A percentile compares a stretch with the other conserved stretches of the same genome.
Conservation (phyloP, 2,888 invertebrate species). For the Piscicola geometra region DNA sequence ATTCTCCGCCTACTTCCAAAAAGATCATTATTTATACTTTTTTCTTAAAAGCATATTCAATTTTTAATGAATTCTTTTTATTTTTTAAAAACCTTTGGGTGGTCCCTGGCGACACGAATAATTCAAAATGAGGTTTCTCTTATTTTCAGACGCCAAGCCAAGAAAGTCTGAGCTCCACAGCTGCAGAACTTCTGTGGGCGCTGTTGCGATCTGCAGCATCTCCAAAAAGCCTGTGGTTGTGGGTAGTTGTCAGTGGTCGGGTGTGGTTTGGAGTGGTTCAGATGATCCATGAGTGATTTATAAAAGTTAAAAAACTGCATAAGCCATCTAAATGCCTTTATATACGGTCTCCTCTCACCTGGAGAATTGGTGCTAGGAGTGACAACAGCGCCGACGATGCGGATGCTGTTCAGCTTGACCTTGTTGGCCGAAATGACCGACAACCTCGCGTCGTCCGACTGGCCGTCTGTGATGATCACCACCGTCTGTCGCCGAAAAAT, state of each 20-base stretch:
- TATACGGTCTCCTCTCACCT: too few relatives aligned
- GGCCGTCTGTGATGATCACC: constrained; percentile 28
- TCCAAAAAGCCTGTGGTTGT: constrained; percentile 25
- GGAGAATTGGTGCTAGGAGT: neutral
- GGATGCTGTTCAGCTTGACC: constrained; percentile 28
- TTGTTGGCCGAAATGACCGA: constrained; percentile 19
- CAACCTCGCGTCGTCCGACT: constrained; percentile 20
- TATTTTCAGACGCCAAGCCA: neutral
- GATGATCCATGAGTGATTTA: too few relatives aligned
- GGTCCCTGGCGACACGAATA: constrained; percentile 7
- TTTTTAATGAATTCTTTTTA: too few relatives aligned
- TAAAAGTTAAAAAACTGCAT: too few relatives aligned
- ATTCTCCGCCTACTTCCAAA: too few relatives aligned
- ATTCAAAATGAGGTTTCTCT: neutral
- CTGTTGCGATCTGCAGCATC: constrained; percentile 14
- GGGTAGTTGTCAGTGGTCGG: too few relatives aligned
- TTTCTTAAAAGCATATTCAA: too few relatives aligned
- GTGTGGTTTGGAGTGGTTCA: too few relatives aligned
- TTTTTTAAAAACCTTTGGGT: constrained; percentile 13
- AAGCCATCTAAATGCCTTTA: too few relatives aligned
- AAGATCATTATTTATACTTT: too few relatives aligned
- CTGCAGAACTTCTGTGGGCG: constrained; percentile 20
- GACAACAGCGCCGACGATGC: constrained; percentile 24
- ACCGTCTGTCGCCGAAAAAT: constrained; percentile 23
- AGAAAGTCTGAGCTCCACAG: constrained; percentile 25